A percentile compares a stretch with the other conserved stretches of the same genome.
Conservation (phyloP, 2,888 invertebrate genomes). For the Abrostola triplasia region DNA sequence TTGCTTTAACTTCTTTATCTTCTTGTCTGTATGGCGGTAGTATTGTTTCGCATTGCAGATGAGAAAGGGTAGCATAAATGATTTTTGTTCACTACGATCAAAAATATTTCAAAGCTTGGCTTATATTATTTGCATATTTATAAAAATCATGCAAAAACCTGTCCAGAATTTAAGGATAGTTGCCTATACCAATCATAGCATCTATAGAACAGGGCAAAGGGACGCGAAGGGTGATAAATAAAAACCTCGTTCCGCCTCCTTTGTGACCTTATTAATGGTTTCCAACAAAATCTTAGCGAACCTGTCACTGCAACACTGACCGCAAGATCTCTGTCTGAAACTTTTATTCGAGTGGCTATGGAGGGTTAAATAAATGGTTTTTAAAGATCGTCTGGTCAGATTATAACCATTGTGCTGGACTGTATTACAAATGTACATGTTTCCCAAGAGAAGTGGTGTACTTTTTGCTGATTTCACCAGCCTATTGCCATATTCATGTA, state of each 20-base stretch:
- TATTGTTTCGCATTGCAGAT: no score
- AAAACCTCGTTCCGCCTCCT: neutral
- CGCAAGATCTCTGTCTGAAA: conserved; percentile 19
- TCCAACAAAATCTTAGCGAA: neutral
- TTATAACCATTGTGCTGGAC: conserved; percentile 31
- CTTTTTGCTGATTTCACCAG: no score
- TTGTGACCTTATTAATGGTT: conserved; percentile 5
- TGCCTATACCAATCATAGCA: no score
- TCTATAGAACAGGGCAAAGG: neutral
- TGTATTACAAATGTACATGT: conserved; percentile 3
- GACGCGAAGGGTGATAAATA: neutral
- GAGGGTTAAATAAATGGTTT: conserved; percentile 39
- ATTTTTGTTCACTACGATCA: no score
- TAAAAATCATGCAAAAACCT: no score
- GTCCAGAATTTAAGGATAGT: no score
- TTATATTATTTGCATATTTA: no score
- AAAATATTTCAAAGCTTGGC: no score
- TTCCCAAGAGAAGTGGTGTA: no score
- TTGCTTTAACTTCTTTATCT: neutral
- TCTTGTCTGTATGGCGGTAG: no score
- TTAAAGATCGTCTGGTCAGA: conserved; percentile 32
- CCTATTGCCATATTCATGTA: no score
- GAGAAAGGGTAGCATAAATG: no score
- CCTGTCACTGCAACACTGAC: conserved; percentile 9
- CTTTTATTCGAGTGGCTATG: conserved; percentile 10